phyloP scores from a whole-genome alignment of 1,140 invertebrate genomes.

The Pogonomyrmex californicus region DNA sequence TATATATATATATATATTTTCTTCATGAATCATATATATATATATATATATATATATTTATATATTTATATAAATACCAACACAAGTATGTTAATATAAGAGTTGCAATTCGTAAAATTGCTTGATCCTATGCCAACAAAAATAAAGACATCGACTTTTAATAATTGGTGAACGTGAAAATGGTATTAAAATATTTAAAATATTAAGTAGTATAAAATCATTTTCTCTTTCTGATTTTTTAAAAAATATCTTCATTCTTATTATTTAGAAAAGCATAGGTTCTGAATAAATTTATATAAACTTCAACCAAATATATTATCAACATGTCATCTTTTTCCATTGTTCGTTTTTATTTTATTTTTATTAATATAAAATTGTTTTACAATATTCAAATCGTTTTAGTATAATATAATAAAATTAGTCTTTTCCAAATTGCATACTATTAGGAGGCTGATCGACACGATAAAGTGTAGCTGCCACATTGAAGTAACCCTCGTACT shows the following conservation, averaged over 20 bases:
- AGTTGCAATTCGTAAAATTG: too few species aligned
- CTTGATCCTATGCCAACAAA: too few species aligned
- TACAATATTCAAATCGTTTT: neutral
- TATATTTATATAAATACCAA: too few species aligned
- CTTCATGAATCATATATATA: too few species aligned
- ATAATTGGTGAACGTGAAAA: too few species aligned
- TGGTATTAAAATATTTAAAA: too few species aligned
- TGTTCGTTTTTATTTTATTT: neutral
- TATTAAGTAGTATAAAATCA: too few species aligned
- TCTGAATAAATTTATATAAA: neutral
- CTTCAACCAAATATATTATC: constrained; percentile 17
- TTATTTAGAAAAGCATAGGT: neutral
- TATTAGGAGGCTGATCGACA: constrained; percentile 91
- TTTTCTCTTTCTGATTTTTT: neutral
- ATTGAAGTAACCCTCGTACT: constrained; percentile 96
- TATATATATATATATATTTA: too few species aligned
- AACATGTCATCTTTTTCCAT: neutral
- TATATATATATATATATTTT: too few species aligned
- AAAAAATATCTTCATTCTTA: constrained; percentile 1
- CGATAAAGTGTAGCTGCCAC: constrained; percentile 92
- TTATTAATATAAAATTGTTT: neutral
- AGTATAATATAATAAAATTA: constrained; percentile 76
- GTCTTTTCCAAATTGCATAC: constrained; percentile 88
- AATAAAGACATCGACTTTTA: too few species aligned
- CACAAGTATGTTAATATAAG: too few species aligned